These are phyloP conservation scores for Leucosticte australis DNA, from an alignment of 2,113 vertebrate species.

Conservation along the genomic window DNA sequence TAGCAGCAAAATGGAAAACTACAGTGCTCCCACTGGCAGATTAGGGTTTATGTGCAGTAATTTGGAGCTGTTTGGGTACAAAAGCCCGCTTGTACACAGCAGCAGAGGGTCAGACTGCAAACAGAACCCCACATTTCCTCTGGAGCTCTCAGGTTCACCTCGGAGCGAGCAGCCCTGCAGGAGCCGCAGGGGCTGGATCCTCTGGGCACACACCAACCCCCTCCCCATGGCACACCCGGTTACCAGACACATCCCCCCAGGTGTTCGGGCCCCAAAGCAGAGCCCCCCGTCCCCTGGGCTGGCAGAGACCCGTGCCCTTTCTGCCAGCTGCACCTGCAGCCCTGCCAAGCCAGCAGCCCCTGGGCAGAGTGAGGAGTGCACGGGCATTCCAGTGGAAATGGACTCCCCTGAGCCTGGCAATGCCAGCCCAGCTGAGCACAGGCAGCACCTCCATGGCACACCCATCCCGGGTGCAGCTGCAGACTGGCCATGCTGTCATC, in stretches of 20 bases:
- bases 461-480: background rate
- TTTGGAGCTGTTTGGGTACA: slow-evolving; percentile 49
- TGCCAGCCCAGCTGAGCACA: background rate
- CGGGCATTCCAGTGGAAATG: background rate
- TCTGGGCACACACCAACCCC: rapidly evolving
- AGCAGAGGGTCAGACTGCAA: slow-evolving; percentile 1
- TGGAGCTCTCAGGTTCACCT: background rate
- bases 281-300: background rate
- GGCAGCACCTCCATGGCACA: background rate
- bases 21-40: background rate
- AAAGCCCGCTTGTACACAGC: background rate
- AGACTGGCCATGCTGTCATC: background rate
- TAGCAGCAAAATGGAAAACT: slow-evolving; percentile 55
- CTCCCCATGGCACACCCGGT: rapidly evolving
- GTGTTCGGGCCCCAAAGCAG: background rate
- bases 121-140: background rate
- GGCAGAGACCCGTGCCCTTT: rapidly evolving
- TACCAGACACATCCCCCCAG: background rate
- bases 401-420: background rate
- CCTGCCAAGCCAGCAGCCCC: too few species aligned
- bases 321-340: background rate
- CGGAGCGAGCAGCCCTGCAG: background rate
- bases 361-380: background rate
- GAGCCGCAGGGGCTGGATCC: background rate
- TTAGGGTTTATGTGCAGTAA: slow-evolving; percentile 41